Evolutionary conservation across 2,888 invertebrate species (phyloP).

Genomic region (Pinctada fucata): DNA sequence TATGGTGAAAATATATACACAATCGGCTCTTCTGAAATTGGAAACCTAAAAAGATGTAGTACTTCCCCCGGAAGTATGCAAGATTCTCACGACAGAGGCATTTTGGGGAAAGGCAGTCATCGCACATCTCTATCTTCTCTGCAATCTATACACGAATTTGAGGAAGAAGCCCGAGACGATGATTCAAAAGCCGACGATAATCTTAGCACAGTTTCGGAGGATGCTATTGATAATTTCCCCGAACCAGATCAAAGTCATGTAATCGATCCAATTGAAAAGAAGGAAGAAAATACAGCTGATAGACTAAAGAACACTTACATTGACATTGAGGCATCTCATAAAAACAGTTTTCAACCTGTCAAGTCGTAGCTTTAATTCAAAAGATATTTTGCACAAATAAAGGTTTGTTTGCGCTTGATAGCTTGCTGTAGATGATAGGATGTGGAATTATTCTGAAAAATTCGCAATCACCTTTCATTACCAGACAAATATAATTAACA

Average conservation of each 20-base stretch:
- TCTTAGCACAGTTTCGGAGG: neutral
- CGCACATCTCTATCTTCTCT: neutral
- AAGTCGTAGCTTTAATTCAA: neutral
- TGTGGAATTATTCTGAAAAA: too few species aligned
- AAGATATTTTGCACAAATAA: neutral
- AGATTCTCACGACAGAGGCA: neutral
- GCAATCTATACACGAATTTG: conserved; percentile 21
- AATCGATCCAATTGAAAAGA: neutral
- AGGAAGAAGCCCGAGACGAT: conserved; percentile 27
- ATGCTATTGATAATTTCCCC: neutral
- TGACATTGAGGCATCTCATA: conserved; percentile 38
- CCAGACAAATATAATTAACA: too few species aligned
- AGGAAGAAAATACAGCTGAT: neutral
- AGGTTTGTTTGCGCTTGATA: too few species aligned
- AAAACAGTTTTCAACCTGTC: too few species aligned
- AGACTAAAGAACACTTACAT: conserved; percentile 43
- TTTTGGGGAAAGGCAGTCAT: neutral
- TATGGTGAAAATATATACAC: conserved; percentile 5
- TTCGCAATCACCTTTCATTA: too few species aligned
- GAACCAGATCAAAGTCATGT: neutral
- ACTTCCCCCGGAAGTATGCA: neutral
- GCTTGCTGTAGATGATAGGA: too few species aligned
- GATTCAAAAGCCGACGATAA: conserved; percentile 25
- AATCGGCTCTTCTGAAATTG: neutral
- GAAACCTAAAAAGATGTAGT: neutral